phyloP scores from a whole-genome alignment of 2,113 vertebrate genomes.

The Patagioenas fasciata region DNA sequence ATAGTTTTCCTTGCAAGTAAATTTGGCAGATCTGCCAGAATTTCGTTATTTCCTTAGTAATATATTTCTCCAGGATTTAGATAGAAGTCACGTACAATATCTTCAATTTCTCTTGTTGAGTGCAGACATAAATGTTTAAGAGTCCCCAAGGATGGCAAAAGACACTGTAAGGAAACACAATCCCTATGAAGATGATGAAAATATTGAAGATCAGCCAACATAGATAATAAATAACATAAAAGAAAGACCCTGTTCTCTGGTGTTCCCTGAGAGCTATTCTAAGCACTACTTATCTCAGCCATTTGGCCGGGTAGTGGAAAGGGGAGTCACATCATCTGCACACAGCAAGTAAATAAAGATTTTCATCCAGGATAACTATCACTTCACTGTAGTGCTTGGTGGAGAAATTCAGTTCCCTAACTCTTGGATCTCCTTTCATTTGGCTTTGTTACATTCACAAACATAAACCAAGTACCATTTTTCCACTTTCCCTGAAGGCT shows the following conservation, averaged over 20 bases:
- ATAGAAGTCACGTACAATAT: constrained; percentile 43
- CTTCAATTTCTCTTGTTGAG: constrained; percentile 58
- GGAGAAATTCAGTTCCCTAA: not conserved
- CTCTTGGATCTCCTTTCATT: not conserved
- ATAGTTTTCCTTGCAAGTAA: not conserved
- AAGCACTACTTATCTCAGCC: constrained; percentile 7
- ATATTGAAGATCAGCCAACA: constrained; percentile 57
- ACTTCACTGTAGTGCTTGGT: not conserved
- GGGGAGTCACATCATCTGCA: not conserved
- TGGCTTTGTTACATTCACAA: not conserved
- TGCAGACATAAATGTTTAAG: constrained; percentile 41
- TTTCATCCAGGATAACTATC: not conserved
- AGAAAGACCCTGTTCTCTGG: constrained; percentile 33
- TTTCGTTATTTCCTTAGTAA: constrained; percentile 5
- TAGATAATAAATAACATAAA: constrained; percentile 65
- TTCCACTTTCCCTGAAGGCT: not conserved
- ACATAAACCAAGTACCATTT: not conserved
- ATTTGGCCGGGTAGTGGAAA: not conserved
- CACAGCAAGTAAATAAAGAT: not conserved
- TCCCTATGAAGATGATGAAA: constrained; percentile 69
- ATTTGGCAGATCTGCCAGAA: constrained; percentile 10
- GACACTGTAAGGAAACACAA: constrained; percentile 53
- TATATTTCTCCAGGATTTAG: constrained; percentile 25
- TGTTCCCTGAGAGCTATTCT: constrained; percentile 53
- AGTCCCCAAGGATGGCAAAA: constrained; percentile 43